Base-by-base conservation (phyloP, 2,888 invertebrate species). In the Philonicus albiceps region DNA sequence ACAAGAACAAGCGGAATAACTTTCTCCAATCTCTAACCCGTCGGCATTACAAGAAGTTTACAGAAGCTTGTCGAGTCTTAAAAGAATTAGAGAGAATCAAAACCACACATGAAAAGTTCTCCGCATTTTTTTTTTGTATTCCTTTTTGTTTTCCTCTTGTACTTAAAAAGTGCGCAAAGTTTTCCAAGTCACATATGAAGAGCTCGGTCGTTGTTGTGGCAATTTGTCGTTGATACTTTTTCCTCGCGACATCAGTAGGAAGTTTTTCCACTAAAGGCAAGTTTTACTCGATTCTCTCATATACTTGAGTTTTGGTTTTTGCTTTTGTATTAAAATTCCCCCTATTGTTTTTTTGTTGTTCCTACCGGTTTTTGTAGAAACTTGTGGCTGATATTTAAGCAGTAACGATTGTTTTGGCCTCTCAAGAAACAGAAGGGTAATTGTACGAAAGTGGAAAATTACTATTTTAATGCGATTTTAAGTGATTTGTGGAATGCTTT, bases 171-270 rank as follows among this genome's bases (percentile, higher is more conserved):
- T 31, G 34, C 74, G 19, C 74, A 34, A 31, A 80, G 27, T 53
- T 80, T 49, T 5, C 22, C 49, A 80, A 80, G 80, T 80, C 80
- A 80, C 49, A 80, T 53, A 37, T 80, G 43, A 49, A 40, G 75
- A 22, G 75, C 40, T 22, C 27, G 80, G 7, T 80, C 53, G 22
- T 49, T 49, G 30, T 49, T 80, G 80, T 31, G 19, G 80, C 43
- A 80, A 80, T 80, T 80, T 80, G 43, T 49, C 43, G 49, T 43
- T 80, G 80, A 80, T 80, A n/a, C n/a, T 80, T 80, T 74, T 49
- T 80, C 40, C 75, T 19, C 43, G 16, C 22, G 49, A 27, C 40
- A 78, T 11, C 53, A 22, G 53, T n/a, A 55, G 55, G 34, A 80
- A 80, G 80, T 80, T 80, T 53, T 80, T 31, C 43, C n/a, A 49